A percentile compares a stretch with the other conserved stretches of the same genome.
Evolutionary conservation across 2,888 invertebrate genomes (phyloP).

Genomic region (Hydroisotoma schaefferi): DNA sequence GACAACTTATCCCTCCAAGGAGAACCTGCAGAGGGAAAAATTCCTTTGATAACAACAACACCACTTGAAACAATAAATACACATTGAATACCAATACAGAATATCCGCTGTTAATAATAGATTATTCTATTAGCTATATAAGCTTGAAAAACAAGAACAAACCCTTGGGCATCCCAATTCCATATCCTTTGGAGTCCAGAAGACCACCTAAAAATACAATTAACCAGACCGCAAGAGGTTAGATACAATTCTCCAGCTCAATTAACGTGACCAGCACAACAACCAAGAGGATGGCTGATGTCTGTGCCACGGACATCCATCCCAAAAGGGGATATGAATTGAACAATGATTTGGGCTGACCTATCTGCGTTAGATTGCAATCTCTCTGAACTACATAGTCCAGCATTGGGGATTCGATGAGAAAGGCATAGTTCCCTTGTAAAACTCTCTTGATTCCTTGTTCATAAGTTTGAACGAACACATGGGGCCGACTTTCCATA

Average conservation of each 20-base stretch:
- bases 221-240: neutral
- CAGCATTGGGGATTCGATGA: constrained; percentile 97
- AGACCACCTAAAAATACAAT: neutral
- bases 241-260: neutral
- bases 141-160: constrained; percentile 50
- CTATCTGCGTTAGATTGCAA: constrained; percentile 83
- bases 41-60: neutral
- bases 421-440: constrained; percentile 88
- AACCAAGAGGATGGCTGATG: too few relatives aligned
- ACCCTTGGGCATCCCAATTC: constrained; percentile 94
- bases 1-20: constrained; percentile 96
- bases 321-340: neutral
- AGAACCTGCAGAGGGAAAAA: constrained; percentile 61
- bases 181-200: constrained; percentile 86
- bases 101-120: too few relatives aligned
- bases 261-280: constrained; percentile 8
- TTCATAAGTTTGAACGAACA: constrained; percentile 83
- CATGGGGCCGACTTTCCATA: constrained; percentile 78
- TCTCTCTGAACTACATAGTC: constrained; percentile 83
- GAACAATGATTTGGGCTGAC: constrained; percentile 50
- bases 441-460: constrained; percentile 85
- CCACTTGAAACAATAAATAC: neutral
- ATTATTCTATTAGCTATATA: too few relatives aligned
- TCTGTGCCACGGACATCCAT: constrained; percentile 72
- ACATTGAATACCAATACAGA: neutral